Conservation (phyloP, 2,113 vertebrate genomes). For the Danio rerio region DNA sequence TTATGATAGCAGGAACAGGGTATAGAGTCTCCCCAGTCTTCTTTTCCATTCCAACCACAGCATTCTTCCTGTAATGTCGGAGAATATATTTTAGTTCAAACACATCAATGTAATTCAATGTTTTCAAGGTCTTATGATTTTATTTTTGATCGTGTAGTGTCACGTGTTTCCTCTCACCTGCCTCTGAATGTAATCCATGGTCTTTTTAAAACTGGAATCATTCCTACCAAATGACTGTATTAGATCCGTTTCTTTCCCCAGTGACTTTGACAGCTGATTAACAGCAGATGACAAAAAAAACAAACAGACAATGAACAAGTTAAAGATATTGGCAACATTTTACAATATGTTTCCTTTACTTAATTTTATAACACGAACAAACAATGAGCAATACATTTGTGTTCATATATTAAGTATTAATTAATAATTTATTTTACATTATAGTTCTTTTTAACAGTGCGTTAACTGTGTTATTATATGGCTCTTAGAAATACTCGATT, state of each 20-base stretch:
- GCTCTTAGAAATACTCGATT: too few relatives aligned
- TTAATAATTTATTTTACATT: too few relatives aligned
- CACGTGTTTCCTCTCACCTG: constrained; percentile 40
- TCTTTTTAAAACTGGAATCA: constrained; percentile 24
- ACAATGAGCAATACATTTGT: too few relatives aligned
- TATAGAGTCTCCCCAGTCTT: not conserved
- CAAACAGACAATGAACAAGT: too few relatives aligned
- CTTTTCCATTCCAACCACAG: constrained; percentile 51
- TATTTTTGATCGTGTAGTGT: not conserved
- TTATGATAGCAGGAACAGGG: constrained; percentile 52
- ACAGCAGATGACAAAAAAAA: not conserved
- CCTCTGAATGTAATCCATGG: constrained; percentile 44
- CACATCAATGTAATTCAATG: not conserved
- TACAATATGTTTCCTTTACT: too few relatives aligned
- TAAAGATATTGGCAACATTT: not conserved
- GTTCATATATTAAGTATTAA: too few relatives aligned
- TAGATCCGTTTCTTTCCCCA: not conserved
- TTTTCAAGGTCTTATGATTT: not conserved
- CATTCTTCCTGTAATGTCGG: constrained; percentile 48
- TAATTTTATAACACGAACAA: too few relatives aligned
- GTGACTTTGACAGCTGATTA: constrained; percentile 28
- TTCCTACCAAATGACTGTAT: constrained; percentile 22
- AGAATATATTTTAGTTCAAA: not conserved
- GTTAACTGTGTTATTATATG: too few relatives aligned
- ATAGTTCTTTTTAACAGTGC: too few relatives aligned